Base-by-base conservation (phyloP, 2,888 invertebrate genomes). In the Zootermopsis nevadensis region DNA sequence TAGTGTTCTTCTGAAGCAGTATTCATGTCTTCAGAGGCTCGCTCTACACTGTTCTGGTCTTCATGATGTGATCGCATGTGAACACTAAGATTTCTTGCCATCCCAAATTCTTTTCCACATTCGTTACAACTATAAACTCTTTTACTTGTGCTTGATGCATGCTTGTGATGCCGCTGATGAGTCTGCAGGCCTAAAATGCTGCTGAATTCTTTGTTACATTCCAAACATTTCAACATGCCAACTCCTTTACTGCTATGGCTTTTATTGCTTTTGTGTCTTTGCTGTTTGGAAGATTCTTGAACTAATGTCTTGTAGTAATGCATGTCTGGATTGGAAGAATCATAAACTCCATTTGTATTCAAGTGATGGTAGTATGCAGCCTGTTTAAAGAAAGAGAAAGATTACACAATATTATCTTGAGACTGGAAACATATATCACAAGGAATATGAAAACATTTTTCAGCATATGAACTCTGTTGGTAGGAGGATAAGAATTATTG, bases 161-260 rank as follows among this genome's bases (percentile, higher is more conserved):
- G 84, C 76, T 86, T 87, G 85, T 89, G 89, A 19, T 87, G 87
- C 55, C 87, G 87, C 86, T 89, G 86, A 85, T 90, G 90, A 19
- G 87, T 88, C 84, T 89, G 89, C 22, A 89, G 87, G 84, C 88
- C 88, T 84, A 87, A 87, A 67, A 88, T 86, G 48, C 88, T 88
- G 6, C 89, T 87, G 84, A 89, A 89, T 81, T 88, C 89, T 84
- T 88, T 87, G 53, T 88, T 87, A 86, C 89, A 89, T 82, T 89
- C 88, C 30, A 87, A 84, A 83, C 89, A 90, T 31, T 86, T 86
- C 80, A 87, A 88, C 85, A 83, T 12, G n/a, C 77, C 53, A 31
- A 38, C 79, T 27, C 76, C 83, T 53, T 80, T 67, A 24, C 67
- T 67, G 12, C 76, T 74, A 48, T 83, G 83, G 24, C 82, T 81